Base-by-base conservation (phyloP, 2,888 invertebrate genomes). In the Aethes cnicana region DNA sequence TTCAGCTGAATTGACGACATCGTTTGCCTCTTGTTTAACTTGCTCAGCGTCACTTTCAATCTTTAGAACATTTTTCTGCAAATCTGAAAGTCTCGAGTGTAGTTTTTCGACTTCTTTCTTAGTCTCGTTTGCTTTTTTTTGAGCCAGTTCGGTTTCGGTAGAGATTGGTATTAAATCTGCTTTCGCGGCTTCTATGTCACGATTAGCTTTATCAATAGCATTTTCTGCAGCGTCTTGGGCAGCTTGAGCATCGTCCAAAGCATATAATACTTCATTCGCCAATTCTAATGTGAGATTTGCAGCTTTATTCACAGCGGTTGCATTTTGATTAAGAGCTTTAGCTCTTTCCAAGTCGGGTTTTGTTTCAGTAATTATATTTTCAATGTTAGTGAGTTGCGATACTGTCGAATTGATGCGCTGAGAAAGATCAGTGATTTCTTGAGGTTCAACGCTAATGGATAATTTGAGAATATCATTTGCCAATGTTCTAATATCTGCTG, bases 281-380 rank as follows among this genome's bases (percentile, higher is more conserved):
- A 93, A 94, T 61, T 93, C 91, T 57, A 96, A 86, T 42, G 91
- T 91, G 28, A 89, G 72, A 56, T 89, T 80, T 0, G 91, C 91
- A 63, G 91, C 93, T 92, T 95, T 96, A 23, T 96, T 95, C n/a
- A 87, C 75, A 2, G 89, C 81, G 6, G 84, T 90, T 59, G 92
- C 95, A 91, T 95, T 97, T 23, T 95, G 94, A 52, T 85, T 85
- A 56, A 96, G 94, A 5, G 90, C 79, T 66, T 95, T 94, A 0
- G 98, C 98, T 61, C 90, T 88, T 26, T 92, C 91, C 56, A 98
- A 90, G 78, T 98, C 96, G 14, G 93, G 93, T 56, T 94, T 93
- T 0, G 99, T 99, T 63, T 96, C 98, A 30, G 92, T 92, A 50
- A 99, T 94, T 62, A 99, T 99, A 54, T 93, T 92, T 68, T 98